Percentiles rank a stretch among this genome's conserved stretches.
Evolutionary conservation across 2,797 vertebrate species (phyloP).

Genomic region (Avahi laniger): DNA sequence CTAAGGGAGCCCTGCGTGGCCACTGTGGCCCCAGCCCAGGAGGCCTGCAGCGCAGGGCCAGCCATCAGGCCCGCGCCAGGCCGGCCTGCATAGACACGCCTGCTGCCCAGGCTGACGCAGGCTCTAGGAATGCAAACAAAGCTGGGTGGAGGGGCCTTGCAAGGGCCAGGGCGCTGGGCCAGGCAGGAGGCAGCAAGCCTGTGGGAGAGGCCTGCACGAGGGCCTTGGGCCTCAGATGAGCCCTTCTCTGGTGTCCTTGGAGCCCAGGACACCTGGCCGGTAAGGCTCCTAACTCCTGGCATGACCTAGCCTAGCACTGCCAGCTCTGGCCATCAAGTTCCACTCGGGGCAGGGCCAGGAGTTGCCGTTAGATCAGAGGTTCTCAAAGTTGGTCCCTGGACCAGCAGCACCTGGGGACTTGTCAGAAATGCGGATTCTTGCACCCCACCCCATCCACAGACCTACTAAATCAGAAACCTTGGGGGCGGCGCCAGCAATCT

Average conservation of each 20-base stretch:
- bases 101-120: constrained; percentile 68
- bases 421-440: background rate
- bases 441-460: no score
- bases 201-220: constrained; percentile 4
- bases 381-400: background rate
- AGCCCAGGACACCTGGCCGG: background rate
- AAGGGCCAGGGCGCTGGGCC: constrained; percentile 24
- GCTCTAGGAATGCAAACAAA: constrained; percentile 76
- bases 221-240: background rate
- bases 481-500: no score
- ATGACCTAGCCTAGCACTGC: background rate
- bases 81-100: constrained; percentile 54
- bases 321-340: background rate
- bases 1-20: constrained; percentile 46
- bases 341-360: background rate
- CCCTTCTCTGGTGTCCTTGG: background rate
- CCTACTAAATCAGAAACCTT: background rate
- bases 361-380: background rate
- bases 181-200: constrained; percentile 49
- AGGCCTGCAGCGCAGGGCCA: background rate
- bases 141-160: constrained; percentile 61
- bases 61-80: background rate
- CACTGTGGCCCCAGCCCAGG: constrained; percentile 29
- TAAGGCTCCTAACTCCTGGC: background rate
- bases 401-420: background rate